Conservation (phyloP, 2,888 invertebrate genomes). For the Caenorhabditis macrosperma region DNA sequence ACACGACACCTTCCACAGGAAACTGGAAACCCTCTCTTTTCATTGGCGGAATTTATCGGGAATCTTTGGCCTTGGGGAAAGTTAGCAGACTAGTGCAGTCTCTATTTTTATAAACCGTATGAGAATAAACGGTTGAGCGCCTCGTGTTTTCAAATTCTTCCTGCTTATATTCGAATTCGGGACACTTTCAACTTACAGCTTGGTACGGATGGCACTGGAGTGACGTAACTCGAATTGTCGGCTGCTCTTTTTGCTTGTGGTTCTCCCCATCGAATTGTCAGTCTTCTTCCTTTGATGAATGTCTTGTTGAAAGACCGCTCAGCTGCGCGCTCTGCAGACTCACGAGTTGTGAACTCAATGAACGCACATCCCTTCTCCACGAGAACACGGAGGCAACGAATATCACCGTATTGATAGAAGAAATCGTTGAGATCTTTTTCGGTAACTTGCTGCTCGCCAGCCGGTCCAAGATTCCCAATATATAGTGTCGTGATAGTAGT, state of each 20-base stretch:
- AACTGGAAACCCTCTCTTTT: constrained; percentile 24
- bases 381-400: constrained; percentile 92
- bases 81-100: background rate
- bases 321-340: constrained; percentile 93
- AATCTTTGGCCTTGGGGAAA: background rate
- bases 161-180: background rate
- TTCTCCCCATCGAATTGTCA: constrained; percentile 98
- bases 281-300: constrained; percentile 88
- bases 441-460: constrained; percentile 84
- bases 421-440: constrained; percentile 93
- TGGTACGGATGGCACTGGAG: constrained; percentile 76
- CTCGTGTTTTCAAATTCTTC: too few relatives aligned
- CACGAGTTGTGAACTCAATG: constrained; percentile 93
- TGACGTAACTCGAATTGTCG: constrained; percentile 69
- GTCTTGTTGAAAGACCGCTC: constrained; percentile 96
- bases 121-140: too few relatives aligned
- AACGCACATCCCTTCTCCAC: constrained; percentile 94
- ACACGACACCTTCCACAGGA: constrained; percentile 27
- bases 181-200: constrained; percentile 58
- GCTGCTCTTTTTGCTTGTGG: constrained; percentile 86
- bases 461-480: constrained; percentile 93
- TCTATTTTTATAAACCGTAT: too few relatives aligned
- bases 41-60: background rate
- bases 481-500: constrained; percentile 95
- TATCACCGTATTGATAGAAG: constrained; percentile 99